These are phyloP conservation scores for Poeciliopsis retropinna DNA, from an alignment of 2,113 vertebrate species.

Conservation along the genomic window DNA sequence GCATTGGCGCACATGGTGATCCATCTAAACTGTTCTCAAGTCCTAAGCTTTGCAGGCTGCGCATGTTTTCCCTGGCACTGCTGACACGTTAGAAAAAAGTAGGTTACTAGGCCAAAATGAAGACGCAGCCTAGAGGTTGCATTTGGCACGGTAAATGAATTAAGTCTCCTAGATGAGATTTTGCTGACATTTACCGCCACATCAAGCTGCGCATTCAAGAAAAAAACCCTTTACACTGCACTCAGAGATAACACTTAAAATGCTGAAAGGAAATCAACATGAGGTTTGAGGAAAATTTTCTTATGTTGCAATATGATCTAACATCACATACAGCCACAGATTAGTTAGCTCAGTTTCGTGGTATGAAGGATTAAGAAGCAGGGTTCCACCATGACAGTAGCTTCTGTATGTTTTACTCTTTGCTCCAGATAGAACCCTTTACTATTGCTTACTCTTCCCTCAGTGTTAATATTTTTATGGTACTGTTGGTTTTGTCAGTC, in stretches of 20 bases:
- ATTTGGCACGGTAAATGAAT: conserved; percentile 21
- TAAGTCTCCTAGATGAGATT: conserved; percentile 6
- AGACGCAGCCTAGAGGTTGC: conserved; percentile 14
- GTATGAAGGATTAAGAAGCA: too few relatives aligned
- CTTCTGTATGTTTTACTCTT: background rate
- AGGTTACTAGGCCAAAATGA: conserved; percentile 26
- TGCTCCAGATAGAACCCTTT: background rate
- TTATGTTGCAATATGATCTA: too few relatives aligned
- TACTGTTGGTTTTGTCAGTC: background rate
- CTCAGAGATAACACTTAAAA: background rate
- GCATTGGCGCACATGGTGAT: background rate
- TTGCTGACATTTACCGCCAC: conserved; percentile 13
- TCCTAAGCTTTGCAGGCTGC: conserved; percentile 28
- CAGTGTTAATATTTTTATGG: background rate
- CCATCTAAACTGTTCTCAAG: conserved; percentile 10
- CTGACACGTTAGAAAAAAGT: conserved; percentile 44
- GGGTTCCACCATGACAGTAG: too few relatives aligned
- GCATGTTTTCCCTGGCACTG: conserved; percentile 26
- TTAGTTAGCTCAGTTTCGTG: too few relatives aligned
- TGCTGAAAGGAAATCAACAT: background rate
- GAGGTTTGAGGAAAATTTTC: background rate
- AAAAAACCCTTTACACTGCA: background rate
- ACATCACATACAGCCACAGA: too few relatives aligned
- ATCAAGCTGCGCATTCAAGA: background rate
- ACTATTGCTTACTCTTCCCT: background rate